Percentiles rank a stretch among this genome's conserved stretches.
phyloP scores from a whole-genome alignment of 1,140 invertebrate species.

The Halyomorpha halys region DNA sequence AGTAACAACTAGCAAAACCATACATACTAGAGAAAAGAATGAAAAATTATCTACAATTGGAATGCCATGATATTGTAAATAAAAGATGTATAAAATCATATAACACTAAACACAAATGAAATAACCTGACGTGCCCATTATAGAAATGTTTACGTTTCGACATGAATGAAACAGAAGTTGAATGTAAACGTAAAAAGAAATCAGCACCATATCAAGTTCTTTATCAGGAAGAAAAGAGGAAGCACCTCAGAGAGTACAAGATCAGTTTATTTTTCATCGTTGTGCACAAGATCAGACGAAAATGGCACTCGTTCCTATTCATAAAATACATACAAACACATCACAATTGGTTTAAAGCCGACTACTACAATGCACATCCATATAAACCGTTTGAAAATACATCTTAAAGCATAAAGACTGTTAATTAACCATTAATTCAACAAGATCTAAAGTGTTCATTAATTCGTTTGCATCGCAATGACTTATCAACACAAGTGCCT shows the following conservation, averaged over 20 bases:
- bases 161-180: constrained; percentile 7
- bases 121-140: constrained; percentile 10
- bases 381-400: no score
- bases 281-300: constrained; percentile 11
- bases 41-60: no score
- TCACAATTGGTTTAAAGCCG: background rate
- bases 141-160: constrained; percentile 4
- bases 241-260: background rate
- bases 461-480: constrained; percentile 16
- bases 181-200: background rate
- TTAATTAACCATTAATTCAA: no score
- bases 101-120: constrained; percentile 3
- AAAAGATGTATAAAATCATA: no score
- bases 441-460: constrained; percentile 8
- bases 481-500: constrained; percentile 19
- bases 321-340: background rate
- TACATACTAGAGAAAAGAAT: no score
- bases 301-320: constrained; percentile 6
- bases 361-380: no score
- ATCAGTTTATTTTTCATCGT: constrained; percentile 11
- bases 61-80: no score
- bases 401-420: no score
- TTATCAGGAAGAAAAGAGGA: background rate
- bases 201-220: no score
- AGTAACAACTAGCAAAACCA: no score